These are phyloP conservation scores for Pilophorus perplexus DNA, from an alignment of 2,888 invertebrate species.

Conservation along the genomic window DNA sequence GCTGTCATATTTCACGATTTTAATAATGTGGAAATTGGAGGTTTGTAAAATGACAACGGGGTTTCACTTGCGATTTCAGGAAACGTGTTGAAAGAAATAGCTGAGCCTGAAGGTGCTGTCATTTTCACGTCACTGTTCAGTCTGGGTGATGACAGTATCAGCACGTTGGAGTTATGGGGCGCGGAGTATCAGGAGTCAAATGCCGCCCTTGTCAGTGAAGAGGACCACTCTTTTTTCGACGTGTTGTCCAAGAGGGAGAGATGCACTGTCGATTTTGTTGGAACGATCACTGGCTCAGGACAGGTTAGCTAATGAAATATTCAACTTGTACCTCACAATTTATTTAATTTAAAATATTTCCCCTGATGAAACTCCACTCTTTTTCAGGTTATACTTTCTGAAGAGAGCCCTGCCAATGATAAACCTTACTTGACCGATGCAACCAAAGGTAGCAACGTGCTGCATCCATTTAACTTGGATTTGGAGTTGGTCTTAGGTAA, in stretches of 20 bases:
- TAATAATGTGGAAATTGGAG: too few relatives aligned
- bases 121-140: constrained; percentile 83
- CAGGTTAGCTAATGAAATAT: constrained; percentile 54
- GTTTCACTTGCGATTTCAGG: constrained; percentile 56
- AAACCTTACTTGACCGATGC: constrained; percentile 39
- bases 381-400: constrained; percentile 62
- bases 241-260: constrained; percentile 81
- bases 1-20: too few relatives aligned
- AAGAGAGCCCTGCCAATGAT: constrained; percentile 54
- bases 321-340: too few relatives aligned
- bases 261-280: constrained; percentile 90
- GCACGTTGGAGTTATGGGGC: constrained; percentile 92
- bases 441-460: constrained; percentile 52
- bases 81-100: constrained; percentile 94
- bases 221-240: constrained; percentile 63
- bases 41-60: too few relatives aligned
- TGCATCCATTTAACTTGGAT: constrained; percentile 81
- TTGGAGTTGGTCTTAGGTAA: constrained; percentile 84
- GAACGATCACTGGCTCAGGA: constrained; percentile 84
- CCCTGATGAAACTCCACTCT: too few relatives aligned
- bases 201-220: constrained; percentile 74
- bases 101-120: constrained; percentile 90
- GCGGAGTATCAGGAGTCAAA: constrained; percentile 98
- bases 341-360: too few relatives aligned
- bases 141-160: constrained; percentile 92